A percentile compares a stretch with the other conserved stretches of the same genome.
Evolutionary conservation across 2,797 vertebrate species (phyloP).

Genomic region (Limnodromus scolopaceus): DNA sequence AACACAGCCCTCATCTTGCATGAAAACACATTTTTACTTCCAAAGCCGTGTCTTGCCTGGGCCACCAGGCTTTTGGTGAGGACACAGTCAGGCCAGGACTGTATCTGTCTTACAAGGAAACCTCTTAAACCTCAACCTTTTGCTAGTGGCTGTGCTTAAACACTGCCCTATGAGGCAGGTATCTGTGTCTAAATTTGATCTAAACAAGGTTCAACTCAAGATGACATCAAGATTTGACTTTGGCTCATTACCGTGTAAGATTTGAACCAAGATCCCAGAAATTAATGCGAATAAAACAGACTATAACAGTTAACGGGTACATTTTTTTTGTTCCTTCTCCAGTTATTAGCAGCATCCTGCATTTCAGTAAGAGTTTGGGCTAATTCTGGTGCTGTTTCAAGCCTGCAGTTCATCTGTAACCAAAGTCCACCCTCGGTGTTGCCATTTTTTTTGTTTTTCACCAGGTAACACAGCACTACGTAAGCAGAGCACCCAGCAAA

Average conservation of each 20-base stretch:
- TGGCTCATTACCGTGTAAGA: background rate
- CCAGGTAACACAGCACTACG: rapidly evolving
- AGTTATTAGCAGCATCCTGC: background rate
- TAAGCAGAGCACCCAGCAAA: background rate
- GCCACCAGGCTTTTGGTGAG: background rate
- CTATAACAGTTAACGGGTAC: rapidly evolving
- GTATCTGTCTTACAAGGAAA: background rate
- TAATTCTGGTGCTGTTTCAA: background rate
- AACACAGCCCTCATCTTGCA: background rate
- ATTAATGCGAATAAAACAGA: background rate
- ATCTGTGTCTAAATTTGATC: background rate
- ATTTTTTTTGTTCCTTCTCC: background rate
- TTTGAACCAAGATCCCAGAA: background rate
- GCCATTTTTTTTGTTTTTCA: background rate
- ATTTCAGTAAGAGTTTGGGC: background rate
- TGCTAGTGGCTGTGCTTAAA: background rate
- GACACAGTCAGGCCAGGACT: background rate
- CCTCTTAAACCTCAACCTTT: background rate
- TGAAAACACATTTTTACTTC: background rate
- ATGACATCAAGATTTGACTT: background rate
- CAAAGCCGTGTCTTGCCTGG: background rate
- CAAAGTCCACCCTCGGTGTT: rapidly evolving
- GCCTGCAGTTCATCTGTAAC: background rate
- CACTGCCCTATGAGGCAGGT: background rate
- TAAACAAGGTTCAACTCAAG: background rate